Conservation (phyloP, 1,140 invertebrate species). For the Heliconius eleuchia region DNA sequence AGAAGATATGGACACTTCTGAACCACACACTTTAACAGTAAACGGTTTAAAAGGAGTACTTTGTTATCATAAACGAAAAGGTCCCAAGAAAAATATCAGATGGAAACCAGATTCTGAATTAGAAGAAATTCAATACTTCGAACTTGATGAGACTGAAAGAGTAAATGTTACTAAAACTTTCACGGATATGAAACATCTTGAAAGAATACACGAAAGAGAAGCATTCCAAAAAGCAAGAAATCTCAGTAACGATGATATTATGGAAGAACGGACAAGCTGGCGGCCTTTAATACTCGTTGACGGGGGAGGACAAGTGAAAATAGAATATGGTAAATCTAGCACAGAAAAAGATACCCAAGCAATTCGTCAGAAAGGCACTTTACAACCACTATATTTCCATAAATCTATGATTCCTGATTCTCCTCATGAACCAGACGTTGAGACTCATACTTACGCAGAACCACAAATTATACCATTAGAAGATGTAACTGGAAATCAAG, state of each 20-base stretch:
- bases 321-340: slow-evolving; percentile 89
- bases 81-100: slow-evolving; percentile 90
- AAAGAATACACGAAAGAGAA: slow-evolving; percentile 92
- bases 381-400: slow-evolving; percentile 93
- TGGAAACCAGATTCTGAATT: slow-evolving; percentile 92
- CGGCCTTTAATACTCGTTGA: slow-evolving; percentile 86
- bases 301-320: slow-evolving; percentile 83
- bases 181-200: slow-evolving; percentile 95
- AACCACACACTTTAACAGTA: slow-evolving; percentile 65
- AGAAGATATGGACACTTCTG: slow-evolving; percentile 69
- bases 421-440: slow-evolving; percentile 91
- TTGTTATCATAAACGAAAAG: slow-evolving; percentile 85
- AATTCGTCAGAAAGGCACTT: slow-evolving; percentile 90
- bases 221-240: slow-evolving; percentile 89
- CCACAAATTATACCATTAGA: slow-evolving; percentile 93
- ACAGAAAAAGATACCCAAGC: slow-evolving; percentile 93
- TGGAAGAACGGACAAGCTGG: slow-evolving; percentile 90
- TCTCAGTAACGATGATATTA: slow-evolving; percentile 88
- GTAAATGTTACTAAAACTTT: slow-evolving; percentile 97
- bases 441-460: slow-evolving; percentile 88
- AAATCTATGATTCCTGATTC: slow-evolving; percentile 93
- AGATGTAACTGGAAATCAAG: slow-evolving; percentile 90
- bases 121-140: slow-evolving; percentile 92
- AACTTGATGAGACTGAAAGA: slow-evolving; percentile 95
- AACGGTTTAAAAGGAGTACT: slow-evolving; percentile 85